Evolutionary conservation across 2,797 vertebrate genomes (phyloP).

Genomic region (Enteromius unitaeniatus): DNA sequence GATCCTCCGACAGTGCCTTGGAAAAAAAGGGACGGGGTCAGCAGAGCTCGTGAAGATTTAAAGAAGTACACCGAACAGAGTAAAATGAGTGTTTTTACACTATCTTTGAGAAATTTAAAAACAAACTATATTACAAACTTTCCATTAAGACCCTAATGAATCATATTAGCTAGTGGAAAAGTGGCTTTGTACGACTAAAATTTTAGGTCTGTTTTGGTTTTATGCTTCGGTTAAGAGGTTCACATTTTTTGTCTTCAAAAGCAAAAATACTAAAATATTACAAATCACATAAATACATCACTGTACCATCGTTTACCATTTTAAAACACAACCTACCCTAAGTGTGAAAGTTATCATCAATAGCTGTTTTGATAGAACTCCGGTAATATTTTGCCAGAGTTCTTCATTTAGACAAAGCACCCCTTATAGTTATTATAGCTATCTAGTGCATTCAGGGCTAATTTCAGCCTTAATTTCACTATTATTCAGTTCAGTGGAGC

Average conservation of each 20-base stretch:
- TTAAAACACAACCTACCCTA: background rate
- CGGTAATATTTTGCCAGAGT: background rate
- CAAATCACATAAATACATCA: background rate
- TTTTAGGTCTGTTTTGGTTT: background rate
- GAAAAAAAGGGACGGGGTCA: no score
- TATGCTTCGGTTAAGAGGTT: background rate
- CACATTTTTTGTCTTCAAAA: background rate
- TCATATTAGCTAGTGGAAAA: no score
- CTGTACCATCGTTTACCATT: background rate
- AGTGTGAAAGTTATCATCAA: background rate
- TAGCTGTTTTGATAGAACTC: background rate
- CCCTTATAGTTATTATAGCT: conserved; percentile 15
- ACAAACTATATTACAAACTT: no score
- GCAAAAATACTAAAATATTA: background rate
- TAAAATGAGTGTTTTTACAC: no score
- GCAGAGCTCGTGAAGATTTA: no score
- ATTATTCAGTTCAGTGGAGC: conserved; percentile 48
- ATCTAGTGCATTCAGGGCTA: conserved; percentile 14
- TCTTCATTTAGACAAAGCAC: background rate
- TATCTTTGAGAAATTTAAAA: no score
- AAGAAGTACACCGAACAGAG: no score
- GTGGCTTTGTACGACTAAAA: no score
- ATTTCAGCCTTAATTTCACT: conserved; percentile 40
- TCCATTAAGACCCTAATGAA: no score
- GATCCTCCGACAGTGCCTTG: no score